phyloP scores from a whole-genome alignment of 2,888 invertebrate genomes.

The Glaucopsyche alexis region DNA sequence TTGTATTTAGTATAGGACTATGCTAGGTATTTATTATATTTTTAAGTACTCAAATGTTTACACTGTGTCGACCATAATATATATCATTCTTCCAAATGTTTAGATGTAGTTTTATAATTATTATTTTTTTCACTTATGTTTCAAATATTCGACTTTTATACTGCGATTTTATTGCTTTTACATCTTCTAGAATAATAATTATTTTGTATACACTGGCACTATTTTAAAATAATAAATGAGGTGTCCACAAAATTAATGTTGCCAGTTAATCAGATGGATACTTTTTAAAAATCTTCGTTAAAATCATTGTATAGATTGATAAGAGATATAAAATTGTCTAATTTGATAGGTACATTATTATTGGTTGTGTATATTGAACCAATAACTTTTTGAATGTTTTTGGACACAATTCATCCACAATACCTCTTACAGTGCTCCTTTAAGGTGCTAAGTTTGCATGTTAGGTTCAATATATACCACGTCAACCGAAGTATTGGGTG shows the following conservation, averaged over 20 bases:
- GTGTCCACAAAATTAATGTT: background rate
- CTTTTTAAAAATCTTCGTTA: background rate
- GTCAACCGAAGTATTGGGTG: background rate
- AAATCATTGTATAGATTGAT: background rate
- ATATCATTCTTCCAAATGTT: conserved; percentile 10
- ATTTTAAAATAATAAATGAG: background rate
- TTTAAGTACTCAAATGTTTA: conserved; percentile 20
- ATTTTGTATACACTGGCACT: background rate
- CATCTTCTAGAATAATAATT: background rate
- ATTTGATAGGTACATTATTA: background rate
- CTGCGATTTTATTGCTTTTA: background rate
- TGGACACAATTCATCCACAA: background rate
- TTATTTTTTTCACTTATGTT: background rate
- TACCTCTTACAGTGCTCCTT: background rate
- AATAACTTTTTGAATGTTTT: background rate
- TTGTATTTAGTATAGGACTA: conserved; percentile 19
- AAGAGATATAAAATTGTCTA: background rate
- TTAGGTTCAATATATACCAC: conserved; percentile 10
- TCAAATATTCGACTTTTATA: background rate
- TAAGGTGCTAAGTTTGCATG: conserved; percentile 18
- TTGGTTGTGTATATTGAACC: conserved; percentile 23
- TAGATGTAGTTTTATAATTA: conserved; percentile 3
- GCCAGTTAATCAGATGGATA: background rate
- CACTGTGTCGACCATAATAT: conserved; percentile 2
- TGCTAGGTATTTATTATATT: conserved; percentile 12